These are phyloP conservation scores for Hedychridium roseum DNA, from an alignment of 2,888 invertebrate genomes.

Conservation along the genomic window DNA sequence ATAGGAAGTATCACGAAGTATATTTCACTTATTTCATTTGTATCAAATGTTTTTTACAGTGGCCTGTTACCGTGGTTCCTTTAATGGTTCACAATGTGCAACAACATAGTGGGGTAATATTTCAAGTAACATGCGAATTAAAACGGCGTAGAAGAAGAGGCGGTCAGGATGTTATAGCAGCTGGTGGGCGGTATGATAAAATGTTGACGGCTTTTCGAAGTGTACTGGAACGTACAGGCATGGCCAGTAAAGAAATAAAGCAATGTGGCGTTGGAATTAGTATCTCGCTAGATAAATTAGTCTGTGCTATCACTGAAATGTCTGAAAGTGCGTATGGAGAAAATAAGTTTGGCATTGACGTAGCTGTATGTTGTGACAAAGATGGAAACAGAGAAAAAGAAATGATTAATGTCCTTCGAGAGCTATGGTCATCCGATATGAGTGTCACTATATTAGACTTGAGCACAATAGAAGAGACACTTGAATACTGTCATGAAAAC, in stretches of 20 bases:
- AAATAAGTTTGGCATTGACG: slow-evolving; percentile 67
- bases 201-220: slow-evolving; percentile 78
- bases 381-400: slow-evolving; percentile 68
- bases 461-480: slow-evolving; percentile 70
- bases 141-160: slow-evolving; percentile 67
- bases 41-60: slow-evolving; percentile 60
- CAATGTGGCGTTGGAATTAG: slow-evolving; percentile 83
- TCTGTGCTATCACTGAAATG: slow-evolving; percentile 69
- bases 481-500: slow-evolving; percentile 55
- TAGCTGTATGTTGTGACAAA: slow-evolving; percentile 73
- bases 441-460: slow-evolving; percentile 72
- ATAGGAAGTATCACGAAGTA: not conserved
- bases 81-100: slow-evolving; percentile 70
- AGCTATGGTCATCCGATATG: slow-evolving; percentile 79
- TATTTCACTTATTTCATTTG: slow-evolving; percentile 2
- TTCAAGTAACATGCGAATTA: slow-evolving; percentile 71
- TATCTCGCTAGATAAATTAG: slow-evolving; percentile 82
- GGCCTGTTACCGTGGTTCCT: slow-evolving; percentile 69
- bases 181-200: slow-evolving; percentile 89
- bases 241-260: slow-evolving; percentile 53
- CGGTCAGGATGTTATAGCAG: slow-evolving; percentile 78
- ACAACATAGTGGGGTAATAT: slow-evolving; percentile 74
- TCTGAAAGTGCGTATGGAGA: slow-evolving; percentile 62
- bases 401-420: slow-evolving; percentile 66
- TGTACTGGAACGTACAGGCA: slow-evolving; percentile 59